Base-by-base conservation (phyloP, 2,888 invertebrate species). In the Dromius quadrimaculatus region DNA sequence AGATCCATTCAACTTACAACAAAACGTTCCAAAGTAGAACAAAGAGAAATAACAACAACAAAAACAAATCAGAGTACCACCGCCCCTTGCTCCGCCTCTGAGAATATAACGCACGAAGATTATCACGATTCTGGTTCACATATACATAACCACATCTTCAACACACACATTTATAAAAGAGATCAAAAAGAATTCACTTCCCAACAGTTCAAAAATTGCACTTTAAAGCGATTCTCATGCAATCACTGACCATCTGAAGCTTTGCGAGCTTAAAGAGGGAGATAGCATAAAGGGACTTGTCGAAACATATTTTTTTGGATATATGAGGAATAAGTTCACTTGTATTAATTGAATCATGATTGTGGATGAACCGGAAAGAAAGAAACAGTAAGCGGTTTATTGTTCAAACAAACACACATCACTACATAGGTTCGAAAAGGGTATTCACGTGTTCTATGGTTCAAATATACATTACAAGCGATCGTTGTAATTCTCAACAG, bases 11-110 rank as follows among this genome's bases (percentile, higher is more conserved):
- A 36, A 36, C 36, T n/a, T 36, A n/a, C 45, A 45, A 45, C 45
- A 45, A 45, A 45, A 45, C 45, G 45, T 45, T 45, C 15, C 45
- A 45, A 45, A 45, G 45, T 17, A 19, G 45, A 45, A 45, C 45
- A 45, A 45, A 45, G 45, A 45, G 45, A 45, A 36, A 45, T 45
- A 45, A 45, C 45, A 45, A 45, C 45, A 20, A 45, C 17, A 45
- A 45, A 45, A 45, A 45, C 45, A 45, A 45, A 17, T n/a, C 17
- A n/a, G 20, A 20, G 20, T 45, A 8, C 20, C 11, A 17, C 45
- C 45, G 5, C 20, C 45, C 15, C 4, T 20, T 4, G 45, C 45
- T 19, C 45, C 13, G n/a, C 8, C 36, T 36, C 36, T 36, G 36
- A 2, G 2, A 6, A 36, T 11, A 11, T 36, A 36, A 36, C 36